Percentiles rank a stretch among this genome's conserved stretches.
These are phyloP conservation scores for Passer domesticus DNA, from an alignment of 2,113 vertebrate genomes.

Conservation along the genomic window DNA sequence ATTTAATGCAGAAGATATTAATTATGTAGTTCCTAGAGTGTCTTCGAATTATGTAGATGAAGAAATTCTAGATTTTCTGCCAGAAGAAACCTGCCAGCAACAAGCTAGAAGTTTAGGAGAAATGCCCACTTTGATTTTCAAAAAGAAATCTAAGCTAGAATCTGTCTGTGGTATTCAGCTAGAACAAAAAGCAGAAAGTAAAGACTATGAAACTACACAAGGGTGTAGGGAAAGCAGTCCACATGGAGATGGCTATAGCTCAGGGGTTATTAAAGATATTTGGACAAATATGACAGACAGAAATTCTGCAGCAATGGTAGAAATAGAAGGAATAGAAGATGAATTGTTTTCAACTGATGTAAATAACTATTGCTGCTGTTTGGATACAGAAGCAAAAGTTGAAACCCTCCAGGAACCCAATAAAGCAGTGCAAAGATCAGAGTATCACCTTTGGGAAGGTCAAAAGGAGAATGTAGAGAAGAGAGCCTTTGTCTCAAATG, in stretches of 20 bases:
- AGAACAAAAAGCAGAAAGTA: slow-evolving; percentile 86
- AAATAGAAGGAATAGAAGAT: slow-evolving; percentile 80
- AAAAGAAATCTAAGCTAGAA: slow-evolving; percentile 96
- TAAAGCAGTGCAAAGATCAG: slow-evolving; percentile 93
- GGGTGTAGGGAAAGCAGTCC: slow-evolving; percentile 83
- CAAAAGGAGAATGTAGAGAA: slow-evolving; percentile 84
- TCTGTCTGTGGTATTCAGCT: slow-evolving; percentile 97
- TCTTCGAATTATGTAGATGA: slow-evolving; percentile 90
- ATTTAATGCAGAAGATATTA: slow-evolving; percentile 86
- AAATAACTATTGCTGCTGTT: slow-evolving; percentile 85
- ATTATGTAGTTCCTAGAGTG: slow-evolving; percentile 88
- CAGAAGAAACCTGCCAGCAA: slow-evolving; percentile 83
- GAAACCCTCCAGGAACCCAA: slow-evolving; percentile 81
- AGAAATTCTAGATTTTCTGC: slow-evolving; percentile 93
- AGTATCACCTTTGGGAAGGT: slow-evolving; percentile 96
- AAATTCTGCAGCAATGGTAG: slow-evolving; percentile 73
- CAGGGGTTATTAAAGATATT: slow-evolving; percentile 97
- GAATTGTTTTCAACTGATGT: slow-evolving; percentile 85
- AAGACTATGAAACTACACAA: slow-evolving; percentile 82
- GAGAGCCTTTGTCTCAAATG: slow-evolving; percentile 80
- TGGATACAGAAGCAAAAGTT: slow-evolving; percentile 80
- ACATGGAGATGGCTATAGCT: slow-evolving; percentile 88
- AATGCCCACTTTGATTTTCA: slow-evolving; percentile 83
- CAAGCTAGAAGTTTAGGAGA: slow-evolving; percentile 80
- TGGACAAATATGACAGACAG: slow-evolving; percentile 90